Base-by-base conservation (phyloP, 2,888 invertebrate species). In the Troides helena region DNA sequence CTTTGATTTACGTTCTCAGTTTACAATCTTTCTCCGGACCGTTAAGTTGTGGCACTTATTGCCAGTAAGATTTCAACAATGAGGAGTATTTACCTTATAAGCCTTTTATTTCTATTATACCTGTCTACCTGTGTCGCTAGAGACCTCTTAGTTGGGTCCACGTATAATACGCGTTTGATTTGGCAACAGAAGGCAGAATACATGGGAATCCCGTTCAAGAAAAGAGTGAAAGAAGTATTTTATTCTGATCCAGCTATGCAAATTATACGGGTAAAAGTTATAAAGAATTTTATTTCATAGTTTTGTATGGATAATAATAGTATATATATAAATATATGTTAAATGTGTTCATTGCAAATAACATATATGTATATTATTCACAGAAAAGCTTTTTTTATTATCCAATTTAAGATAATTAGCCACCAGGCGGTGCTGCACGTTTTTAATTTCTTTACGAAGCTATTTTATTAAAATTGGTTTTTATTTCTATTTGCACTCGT, bases 201-300 rank as follows among this genome's bases (percentile, higher is more conserved):
- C 67, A 80, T 79, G 74, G 81, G 80, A 10, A 72, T 87, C 58
- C 90, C 87, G 0, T 89, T 90, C 63, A 84, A 80, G 70, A 90
- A 88, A 72, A 80, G 90, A 61, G 85, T 88, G 0, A 90, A 89
- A 72, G 83, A 87, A 75, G 72, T 84, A 1, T 90, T 90, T 73
- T 90, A 80, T 72, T 78, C 85, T 0, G 86, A 88, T 71, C 81
- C 87, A 12, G 75, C 75, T 7, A 85, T 85, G 72, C 80, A 83
- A 76, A 71, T 81, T 17, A 84, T 88, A 50, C 82, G 74, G 79
- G 87, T 86, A 76, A 50, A 39, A 36, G 6, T 21, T 58, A 8
- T 23, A 53, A 53, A 53, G 6, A 53, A 6, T 18, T 46, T n/a
- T 53, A n/a, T n/a, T 53, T 53, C 6, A 53, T 6, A n/a, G 6